Evolutionary conservation across 2,888 invertebrate species (phyloP).

Genomic region (Dryobota labecula): DNA sequence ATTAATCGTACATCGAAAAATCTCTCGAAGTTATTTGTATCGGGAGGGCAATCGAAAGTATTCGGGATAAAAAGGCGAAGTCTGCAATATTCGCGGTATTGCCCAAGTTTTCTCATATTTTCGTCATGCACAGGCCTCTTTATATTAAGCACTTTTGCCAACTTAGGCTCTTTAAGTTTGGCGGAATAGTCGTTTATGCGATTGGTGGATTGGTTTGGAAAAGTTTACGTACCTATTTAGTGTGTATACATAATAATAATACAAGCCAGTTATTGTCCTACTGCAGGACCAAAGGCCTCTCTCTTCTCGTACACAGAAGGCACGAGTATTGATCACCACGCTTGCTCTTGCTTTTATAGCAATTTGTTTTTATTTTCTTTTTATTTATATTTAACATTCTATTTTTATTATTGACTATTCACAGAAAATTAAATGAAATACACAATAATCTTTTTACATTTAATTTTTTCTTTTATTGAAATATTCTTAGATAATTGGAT

Average conservation of each 20-base stretch:
- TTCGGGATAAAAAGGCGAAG: conserved; percentile 67
- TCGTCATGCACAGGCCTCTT: conserved; percentile 69
- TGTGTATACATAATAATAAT: neutral
- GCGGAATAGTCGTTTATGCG: conserved; percentile 41
- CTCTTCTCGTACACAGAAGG: too few species aligned
- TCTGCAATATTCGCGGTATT: conserved; percentile 74
- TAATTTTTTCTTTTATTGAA: too few species aligned
- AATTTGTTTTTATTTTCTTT: too few species aligned
- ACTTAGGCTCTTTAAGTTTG: conserved; percentile 48
- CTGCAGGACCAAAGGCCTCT: too few species aligned
- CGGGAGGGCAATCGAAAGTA: conserved; percentile 73
- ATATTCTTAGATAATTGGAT: too few species aligned
- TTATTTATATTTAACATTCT: too few species aligned
- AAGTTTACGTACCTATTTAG: neutral
- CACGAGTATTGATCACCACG: too few species aligned
- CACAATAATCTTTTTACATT: too few species aligned
- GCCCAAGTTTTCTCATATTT: conserved; percentile 81
- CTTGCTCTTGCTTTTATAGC: too few species aligned
- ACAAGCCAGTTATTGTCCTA: too few species aligned
- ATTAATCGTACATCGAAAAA: conserved; percentile 31
- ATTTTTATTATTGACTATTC: too few species aligned
- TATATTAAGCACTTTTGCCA: conserved; percentile 61
- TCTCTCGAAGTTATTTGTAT: conserved; percentile 63
- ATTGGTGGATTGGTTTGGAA: conserved; percentile 39
- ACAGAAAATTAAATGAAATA: too few species aligned